Conservation (phyloP, 2,113 vertebrate species). For the Arenaria interpres region DNA sequence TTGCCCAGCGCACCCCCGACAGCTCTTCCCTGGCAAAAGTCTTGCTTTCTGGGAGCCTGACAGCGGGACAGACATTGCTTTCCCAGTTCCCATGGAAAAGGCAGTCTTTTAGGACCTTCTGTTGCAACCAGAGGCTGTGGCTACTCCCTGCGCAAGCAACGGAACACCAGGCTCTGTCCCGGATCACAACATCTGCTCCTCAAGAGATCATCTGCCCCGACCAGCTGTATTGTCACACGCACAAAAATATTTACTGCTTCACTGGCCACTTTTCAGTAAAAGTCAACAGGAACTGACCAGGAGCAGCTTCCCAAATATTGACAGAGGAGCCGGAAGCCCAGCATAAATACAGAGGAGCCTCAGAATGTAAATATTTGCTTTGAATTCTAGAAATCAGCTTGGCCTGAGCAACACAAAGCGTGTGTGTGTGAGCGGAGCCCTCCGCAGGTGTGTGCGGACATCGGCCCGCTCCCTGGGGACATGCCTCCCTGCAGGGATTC, state of each 20-base stretch:
- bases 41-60: not conserved
- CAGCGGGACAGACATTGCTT: not conserved
- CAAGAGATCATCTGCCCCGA: not conserved
- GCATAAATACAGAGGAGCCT: conserved; percentile 57
- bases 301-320: conserved; percentile 51
- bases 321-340: conserved; percentile 20
- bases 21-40: not conserved
- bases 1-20: not conserved
- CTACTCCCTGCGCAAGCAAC: not conserved
- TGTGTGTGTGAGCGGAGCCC: not conserved
- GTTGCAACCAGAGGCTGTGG: not conserved
- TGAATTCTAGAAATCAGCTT: not conserved
- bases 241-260: conserved; percentile 46
- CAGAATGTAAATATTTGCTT: conserved; percentile 64
- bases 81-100: not conserved
- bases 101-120: not conserved
- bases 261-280: conserved; percentile 34
- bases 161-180: not conserved
- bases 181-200: not conserved
- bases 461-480: not conserved
- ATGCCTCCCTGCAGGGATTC: not conserved
- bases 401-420: not conserved
- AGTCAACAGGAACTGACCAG: conserved; percentile 58
- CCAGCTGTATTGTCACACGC: conserved; percentile 35
- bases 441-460: not conserved